These are phyloP conservation scores for Euzetes globulus DNA, from an alignment of 2,888 invertebrate genomes.

Conservation along the genomic window DNA sequence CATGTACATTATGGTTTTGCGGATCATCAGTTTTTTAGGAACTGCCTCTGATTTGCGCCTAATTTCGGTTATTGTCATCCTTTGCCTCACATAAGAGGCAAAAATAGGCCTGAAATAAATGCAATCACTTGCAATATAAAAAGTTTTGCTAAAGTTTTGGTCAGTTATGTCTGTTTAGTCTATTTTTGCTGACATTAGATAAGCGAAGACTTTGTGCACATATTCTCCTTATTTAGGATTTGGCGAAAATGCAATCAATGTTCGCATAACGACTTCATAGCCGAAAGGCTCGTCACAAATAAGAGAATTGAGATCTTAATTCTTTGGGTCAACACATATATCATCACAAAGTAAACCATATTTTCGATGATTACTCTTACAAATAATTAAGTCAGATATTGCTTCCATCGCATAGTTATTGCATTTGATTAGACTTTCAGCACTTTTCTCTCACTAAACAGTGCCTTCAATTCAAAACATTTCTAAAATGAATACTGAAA, in stretches of 20 bases:
- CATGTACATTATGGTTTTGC: too few species aligned
- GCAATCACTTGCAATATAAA: neutral
- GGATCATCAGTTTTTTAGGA: too few species aligned
- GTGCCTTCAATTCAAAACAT: too few species aligned
- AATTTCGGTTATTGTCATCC: neutral
- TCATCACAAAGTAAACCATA: too few species aligned
- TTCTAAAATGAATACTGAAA: too few species aligned
- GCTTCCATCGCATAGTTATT: too few species aligned
- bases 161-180: constrained; percentile 1
- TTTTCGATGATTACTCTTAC: too few species aligned
- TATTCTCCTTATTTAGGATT: neutral
- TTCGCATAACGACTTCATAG: neutral
- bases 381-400: too few species aligned
- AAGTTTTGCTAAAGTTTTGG: constrained; percentile 11
- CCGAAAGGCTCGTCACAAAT: constrained; percentile 17
- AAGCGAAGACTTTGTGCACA: neutral
- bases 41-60: neutral
- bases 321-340: constrained; percentile 2
- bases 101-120: neutral
- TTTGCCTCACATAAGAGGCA: too few species aligned
- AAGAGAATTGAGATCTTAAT: neutral
- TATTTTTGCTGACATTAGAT: constrained; percentile 17
- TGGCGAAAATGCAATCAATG: neutral
- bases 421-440: too few species aligned
- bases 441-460: too few species aligned